Conservation (phyloP, 2,797 vertebrate genomes). For the Petrocephalus schoutedeni region DNA sequence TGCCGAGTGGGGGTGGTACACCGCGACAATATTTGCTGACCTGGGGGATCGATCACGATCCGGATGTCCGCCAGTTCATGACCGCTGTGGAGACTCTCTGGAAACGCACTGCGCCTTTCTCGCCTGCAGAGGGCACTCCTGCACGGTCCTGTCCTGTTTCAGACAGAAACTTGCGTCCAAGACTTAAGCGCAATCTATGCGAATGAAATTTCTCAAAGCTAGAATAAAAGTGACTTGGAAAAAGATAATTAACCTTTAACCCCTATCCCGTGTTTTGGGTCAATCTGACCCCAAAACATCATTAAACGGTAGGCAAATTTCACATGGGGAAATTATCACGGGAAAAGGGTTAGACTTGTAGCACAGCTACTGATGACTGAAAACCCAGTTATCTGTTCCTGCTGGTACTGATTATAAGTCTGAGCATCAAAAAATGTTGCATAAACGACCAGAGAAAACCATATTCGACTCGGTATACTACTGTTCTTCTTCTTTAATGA, state of each 20-base stretch:
- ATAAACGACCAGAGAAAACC: background rate
- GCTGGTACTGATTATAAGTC: background rate
- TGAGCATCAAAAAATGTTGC: background rate
- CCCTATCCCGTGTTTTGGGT: too few species aligned
- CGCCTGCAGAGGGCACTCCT: background rate
- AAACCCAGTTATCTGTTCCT: background rate
- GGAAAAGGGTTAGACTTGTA: too few species aligned
- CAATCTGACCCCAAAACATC: too few species aligned
- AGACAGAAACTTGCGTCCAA: background rate
- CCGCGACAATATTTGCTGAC: background rate
- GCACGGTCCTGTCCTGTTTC: background rate
- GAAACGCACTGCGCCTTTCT: background rate
- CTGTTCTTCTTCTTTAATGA: background rate
- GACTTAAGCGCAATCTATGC: background rate
- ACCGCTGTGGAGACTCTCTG: background rate
- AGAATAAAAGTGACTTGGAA: background rate
- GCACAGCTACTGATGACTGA: background rate
- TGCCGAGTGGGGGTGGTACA: background rate
- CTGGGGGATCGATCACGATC: background rate
- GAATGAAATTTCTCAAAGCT: background rate
- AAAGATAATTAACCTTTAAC: background rate
- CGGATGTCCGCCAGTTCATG: background rate
- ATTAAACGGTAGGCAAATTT: too few species aligned
- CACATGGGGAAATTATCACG: too few species aligned
- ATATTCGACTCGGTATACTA: background rate